Conservation (phyloP, 35 echinoderm and acorn worm species). For the Ophioderma brevispina region DNA sequence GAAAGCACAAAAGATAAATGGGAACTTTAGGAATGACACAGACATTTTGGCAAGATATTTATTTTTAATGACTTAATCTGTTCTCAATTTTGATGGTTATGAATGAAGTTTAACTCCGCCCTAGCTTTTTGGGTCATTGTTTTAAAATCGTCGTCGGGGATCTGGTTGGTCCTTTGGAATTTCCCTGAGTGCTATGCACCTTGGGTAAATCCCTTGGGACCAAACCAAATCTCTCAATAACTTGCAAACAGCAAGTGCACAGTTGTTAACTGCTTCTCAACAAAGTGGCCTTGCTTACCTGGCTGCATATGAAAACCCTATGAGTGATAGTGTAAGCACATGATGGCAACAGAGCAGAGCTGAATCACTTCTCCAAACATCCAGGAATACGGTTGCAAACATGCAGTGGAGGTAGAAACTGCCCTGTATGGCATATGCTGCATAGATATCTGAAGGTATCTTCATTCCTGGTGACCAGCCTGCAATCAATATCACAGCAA, state of each 20-base stretch:
- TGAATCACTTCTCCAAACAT: slow-evolving; percentile 81
- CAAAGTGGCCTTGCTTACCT: too few relatives aligned
- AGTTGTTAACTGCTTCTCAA: too few relatives aligned
- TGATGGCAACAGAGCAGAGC: slow-evolving; percentile 76
- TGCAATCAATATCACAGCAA: slow-evolving; percentile 18
- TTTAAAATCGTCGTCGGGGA: too few relatives aligned
- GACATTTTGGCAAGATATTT: too few relatives aligned
- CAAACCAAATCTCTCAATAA: too few relatives aligned
- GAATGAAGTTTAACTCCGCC: too few relatives aligned
- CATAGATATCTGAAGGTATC: slow-evolving; percentile 65
- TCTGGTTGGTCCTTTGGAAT: neutral
- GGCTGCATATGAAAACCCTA: slow-evolving; percentile 77
- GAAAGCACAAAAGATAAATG: too few relatives aligned
- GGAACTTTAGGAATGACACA: too few relatives aligned
- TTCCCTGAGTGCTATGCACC: neutral
- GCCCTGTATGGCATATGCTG: slow-evolving; percentile 76
- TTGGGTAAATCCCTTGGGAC: neutral
- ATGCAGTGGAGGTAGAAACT: slow-evolving; percentile 96
- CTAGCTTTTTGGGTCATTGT: too few relatives aligned
- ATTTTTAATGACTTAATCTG: too few relatives aligned
- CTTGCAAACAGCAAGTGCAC: too few relatives aligned
- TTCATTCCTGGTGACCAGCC: slow-evolving; percentile 71
- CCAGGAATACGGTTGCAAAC: slow-evolving; percentile 80
- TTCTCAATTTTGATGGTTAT: too few relatives aligned
- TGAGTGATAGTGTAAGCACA: slow-evolving; percentile 81